These are phyloP conservation scores for Zygaena filipendulae DNA, from an alignment of 2,888 invertebrate genomes.

Conservation along the genomic window DNA sequence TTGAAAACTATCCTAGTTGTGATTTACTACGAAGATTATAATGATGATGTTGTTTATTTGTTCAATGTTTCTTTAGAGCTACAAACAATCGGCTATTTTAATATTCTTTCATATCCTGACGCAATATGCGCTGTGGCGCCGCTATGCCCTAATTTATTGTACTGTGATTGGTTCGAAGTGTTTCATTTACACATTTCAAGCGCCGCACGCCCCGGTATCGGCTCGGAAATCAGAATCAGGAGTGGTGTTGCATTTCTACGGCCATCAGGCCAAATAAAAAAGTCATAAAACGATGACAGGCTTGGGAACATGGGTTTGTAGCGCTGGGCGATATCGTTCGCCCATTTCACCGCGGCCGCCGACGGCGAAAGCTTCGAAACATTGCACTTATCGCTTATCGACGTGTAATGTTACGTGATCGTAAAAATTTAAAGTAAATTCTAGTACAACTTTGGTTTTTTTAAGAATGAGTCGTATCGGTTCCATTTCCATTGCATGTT, in stretches of 20 bases:
- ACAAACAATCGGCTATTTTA: too few relatives aligned
- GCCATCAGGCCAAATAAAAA: constrained; percentile 59
- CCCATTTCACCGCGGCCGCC: constrained; percentile 49
- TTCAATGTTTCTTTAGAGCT: too few relatives aligned
- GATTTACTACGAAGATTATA: too few relatives aligned
- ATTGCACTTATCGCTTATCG: constrained; percentile 60
- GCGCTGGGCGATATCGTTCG: constrained; percentile 46
- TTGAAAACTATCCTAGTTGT: too few relatives aligned
- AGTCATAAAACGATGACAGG: constrained; percentile 60
- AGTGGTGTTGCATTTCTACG: constrained; percentile 57
- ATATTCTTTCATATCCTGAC: too few relatives aligned
- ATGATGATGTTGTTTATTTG: too few relatives aligned
- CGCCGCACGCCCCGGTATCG: constrained; percentile 36
- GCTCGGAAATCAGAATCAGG: constrained; percentile 46
- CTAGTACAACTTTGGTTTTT: constrained; percentile 27
- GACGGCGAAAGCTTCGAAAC: constrained; percentile 43
- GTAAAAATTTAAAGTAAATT: constrained; percentile 49
- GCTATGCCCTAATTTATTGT: constrained; percentile 24
- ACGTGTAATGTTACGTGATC: constrained; percentile 50
- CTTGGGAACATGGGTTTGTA: constrained; percentile 55
- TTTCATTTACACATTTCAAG: constrained; percentile 39
- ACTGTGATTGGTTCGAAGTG: constrained; percentile 29
- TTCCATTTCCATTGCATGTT: too few relatives aligned
- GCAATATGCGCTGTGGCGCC: too few relatives aligned
- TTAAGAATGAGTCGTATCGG: constrained; percentile 34